Conservation (phyloP, 2,113 vertebrate species). For the Anhinga rufa region DNA sequence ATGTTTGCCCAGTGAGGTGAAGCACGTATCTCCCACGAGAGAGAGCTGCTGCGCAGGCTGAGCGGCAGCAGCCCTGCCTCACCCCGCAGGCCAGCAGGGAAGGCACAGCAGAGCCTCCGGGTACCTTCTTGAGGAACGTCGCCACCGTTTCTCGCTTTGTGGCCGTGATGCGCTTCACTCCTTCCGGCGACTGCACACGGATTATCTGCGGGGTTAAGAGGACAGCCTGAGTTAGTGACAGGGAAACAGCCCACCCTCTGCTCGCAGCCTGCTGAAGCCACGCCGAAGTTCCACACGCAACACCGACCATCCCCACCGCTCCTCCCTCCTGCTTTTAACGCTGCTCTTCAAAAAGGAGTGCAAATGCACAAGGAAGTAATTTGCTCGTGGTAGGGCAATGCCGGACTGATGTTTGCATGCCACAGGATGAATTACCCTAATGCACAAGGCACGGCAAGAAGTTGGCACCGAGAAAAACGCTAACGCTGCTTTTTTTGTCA, state of each 20-base stretch:
- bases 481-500: background rate
- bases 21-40: fast-evolving
- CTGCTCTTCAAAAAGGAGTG: background rate
- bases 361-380: fast-evolving
- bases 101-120: background rate
- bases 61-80: background rate
- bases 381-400: fast-evolving
- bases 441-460: fast-evolving
- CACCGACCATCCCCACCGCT: fast-evolving
- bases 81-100: fast-evolving
- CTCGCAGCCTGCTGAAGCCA: background rate
- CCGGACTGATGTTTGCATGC: fast-evolving
- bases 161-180: constrained; percentile 89
- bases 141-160: constrained; percentile 90
- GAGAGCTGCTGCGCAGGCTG: background rate
- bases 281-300: fast-evolving
- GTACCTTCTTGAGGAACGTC: constrained; percentile 94
- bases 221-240: background rate
- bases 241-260: background rate
- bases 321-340: background rate
- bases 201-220: constrained; percentile 75
- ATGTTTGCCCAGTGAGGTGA: background rate
- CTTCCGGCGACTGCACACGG: constrained; percentile 93
- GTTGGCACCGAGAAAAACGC: background rate
- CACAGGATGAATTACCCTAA: fast-evolving